A percentile compares a stretch with the other conserved stretches of the same genome.
Conservation (phyloP, 2,888 invertebrate genomes). For the Strigamia maritima region DNA sequence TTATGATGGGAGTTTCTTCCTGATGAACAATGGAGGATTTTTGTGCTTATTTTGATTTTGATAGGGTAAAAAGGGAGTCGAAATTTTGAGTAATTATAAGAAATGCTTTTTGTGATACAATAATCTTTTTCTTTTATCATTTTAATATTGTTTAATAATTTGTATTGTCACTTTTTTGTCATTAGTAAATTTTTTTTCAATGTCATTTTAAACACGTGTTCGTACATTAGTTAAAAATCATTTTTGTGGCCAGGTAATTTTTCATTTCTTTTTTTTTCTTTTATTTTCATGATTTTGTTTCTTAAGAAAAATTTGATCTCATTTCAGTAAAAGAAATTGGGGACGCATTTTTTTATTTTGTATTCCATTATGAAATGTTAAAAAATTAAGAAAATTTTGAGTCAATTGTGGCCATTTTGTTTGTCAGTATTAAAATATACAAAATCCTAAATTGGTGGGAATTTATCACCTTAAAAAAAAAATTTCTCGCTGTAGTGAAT, state of each 20-base stretch:
- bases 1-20: constrained; percentile 20
- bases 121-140: neutral
- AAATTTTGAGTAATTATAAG: neutral
- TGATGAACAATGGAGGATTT: constrained; percentile 17
- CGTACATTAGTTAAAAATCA: constrained; percentile 1
- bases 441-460: neutral
- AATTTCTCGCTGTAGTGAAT: neutral
- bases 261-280: too few species aligned
- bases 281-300: neutral
- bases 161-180: constrained; percentile 14
- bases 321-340: constrained; percentile 13
- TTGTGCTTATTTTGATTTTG: neutral
- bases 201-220: constrained; percentile 4
- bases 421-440: neutral
- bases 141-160: neutral
- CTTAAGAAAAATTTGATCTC: neutral
- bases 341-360: neutral
- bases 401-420: constrained; percentile 23
- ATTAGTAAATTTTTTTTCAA: constrained; percentile 2
- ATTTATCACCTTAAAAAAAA: neutral
- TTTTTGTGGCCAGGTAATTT: constrained; percentile 3
- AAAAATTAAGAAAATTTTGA: neutral
- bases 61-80: neutral
- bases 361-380: neutral
- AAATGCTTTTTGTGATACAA: constrained; percentile 8